These are phyloP conservation scores for Rhagonycha lutea DNA, from an alignment of 2,888 invertebrate species.

Conservation along the genomic window DNA sequence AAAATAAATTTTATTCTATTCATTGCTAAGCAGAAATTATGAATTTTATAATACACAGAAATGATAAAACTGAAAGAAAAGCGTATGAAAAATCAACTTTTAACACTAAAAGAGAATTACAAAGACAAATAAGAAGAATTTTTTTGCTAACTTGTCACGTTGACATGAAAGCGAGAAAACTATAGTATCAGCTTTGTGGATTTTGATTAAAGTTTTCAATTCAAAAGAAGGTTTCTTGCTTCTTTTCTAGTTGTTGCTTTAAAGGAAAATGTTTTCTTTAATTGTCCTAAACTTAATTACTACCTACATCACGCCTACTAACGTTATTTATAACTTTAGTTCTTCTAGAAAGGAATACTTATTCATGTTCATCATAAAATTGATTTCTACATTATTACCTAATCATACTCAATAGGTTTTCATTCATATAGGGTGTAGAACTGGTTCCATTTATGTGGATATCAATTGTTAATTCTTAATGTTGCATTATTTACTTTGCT, in stretches of 20 bases:
- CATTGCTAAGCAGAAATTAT: background rate
- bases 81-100: background rate
- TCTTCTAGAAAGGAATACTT: too few relatives aligned
- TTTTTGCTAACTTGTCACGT: background rate
- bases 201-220: background rate
- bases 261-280: background rate
- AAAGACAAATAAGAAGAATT: background rate
- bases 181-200: background rate
- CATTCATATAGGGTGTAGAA: too few relatives aligned
- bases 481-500: too few relatives aligned
- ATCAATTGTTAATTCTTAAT: too few relatives aligned
- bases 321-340: background rate
- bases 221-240: background rate
- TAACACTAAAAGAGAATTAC: background rate
- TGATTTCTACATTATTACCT: too few relatives aligned
- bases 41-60: background rate
- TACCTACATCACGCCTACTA: background rate
- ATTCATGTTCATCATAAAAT: too few relatives aligned
- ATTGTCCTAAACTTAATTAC: background rate
- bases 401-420: too few relatives aligned
- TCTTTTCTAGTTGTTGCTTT: background rate
- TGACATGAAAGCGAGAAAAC: background rate
- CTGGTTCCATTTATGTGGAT: too few relatives aligned
- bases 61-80: background rate
- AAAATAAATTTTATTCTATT: background rate